Evolutionary conservation across 2,797 vertebrate species (phyloP).

Genomic region (Champsocephalus gunnari): DNA sequence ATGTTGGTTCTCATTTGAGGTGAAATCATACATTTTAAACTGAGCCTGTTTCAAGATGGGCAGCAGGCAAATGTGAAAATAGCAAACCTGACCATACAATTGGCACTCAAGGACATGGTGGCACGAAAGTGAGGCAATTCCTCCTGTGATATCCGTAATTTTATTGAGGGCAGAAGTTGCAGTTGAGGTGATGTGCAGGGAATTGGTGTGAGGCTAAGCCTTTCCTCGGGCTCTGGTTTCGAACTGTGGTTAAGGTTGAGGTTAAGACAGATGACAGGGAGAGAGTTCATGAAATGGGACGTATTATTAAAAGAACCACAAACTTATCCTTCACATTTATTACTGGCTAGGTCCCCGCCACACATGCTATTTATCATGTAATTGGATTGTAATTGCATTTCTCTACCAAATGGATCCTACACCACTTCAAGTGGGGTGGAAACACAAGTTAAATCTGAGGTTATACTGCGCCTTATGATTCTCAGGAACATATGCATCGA

Average conservation of each 20-base stretch:
- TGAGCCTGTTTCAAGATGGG: conserved; percentile 48
- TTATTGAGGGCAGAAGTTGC: conserved; percentile 74
- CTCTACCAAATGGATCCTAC: conserved; percentile 66
- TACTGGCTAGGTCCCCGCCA: conserved; percentile 69
- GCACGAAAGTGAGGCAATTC: conserved; percentile 69
- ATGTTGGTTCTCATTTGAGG: conserved; percentile 37
- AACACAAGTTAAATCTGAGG: conserved; percentile 63
- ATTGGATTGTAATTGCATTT: conserved; percentile 83
- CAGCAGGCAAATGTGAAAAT: conserved; percentile 53
- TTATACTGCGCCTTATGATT: conserved; percentile 61
- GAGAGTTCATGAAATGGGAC: conserved; percentile 79
- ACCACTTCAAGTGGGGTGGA: conserved; percentile 69
- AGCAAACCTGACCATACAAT: conserved; percentile 43
- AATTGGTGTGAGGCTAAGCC: conserved; percentile 69
- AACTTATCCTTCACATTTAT: conserved; percentile 82
- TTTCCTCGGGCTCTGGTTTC: conserved; percentile 68
- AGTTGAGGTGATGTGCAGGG: conserved; percentile 73
- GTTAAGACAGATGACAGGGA: conserved; percentile 79
- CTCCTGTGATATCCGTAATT: conserved; percentile 76
- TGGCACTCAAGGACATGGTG: conserved; percentile 59
- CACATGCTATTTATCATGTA: conserved; percentile 82
- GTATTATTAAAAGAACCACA: conserved; percentile 83
- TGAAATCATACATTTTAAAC: conserved; percentile 45
- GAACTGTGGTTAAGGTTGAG: conserved; percentile 80
- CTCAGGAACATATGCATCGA: conserved; percentile 51